Evolutionary conservation across 2,888 invertebrate species (phyloP).

Genomic region (Podotricha telesiphe): DNA sequence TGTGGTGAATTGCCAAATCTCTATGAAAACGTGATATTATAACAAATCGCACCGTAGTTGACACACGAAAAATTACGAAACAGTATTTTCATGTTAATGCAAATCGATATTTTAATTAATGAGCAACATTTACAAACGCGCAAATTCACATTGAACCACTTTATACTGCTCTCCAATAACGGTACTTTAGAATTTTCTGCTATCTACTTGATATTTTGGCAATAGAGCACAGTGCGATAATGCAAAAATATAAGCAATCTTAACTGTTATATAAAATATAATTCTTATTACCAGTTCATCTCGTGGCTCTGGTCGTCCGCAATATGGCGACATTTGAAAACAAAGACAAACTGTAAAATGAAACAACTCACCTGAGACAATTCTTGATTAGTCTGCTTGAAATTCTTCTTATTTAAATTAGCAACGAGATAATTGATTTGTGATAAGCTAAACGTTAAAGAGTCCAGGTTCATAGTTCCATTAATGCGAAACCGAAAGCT

Average conservation of each 20-base stretch:
- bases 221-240: slow-evolving; percentile 46
- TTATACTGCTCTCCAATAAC: slow-evolving; percentile 34
- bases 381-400: slow-evolving; percentile 94
- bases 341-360: slow-evolving; percentile 61
- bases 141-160: slow-evolving; percentile 39
- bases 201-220: slow-evolving; percentile 49
- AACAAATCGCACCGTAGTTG: background rate
- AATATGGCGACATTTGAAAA: slow-evolving; percentile 80
- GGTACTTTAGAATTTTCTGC: slow-evolving; percentile 24
- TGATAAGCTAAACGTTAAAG: slow-evolving; percentile 99
- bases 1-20: slow-evolving; percentile 22
- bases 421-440: slow-evolving; percentile 98
- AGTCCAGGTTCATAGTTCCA: slow-evolving; percentile 99
- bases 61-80: background rate
- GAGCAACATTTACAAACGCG: slow-evolving; percentile 16
- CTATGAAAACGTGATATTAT: slow-evolving; percentile 3
- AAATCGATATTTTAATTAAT: background rate
- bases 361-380: slow-evolving; percentile 91
- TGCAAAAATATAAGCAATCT: slow-evolving; percentile 45
- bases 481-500: slow-evolving; percentile 96
- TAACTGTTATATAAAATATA: slow-evolving; percentile 37
- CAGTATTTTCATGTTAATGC: background rate
- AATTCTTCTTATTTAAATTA: slow-evolving; percentile 98
- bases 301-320: slow-evolving; percentile 62
- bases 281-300: slow-evolving; percentile 47